Evolutionary conservation across 2,888 invertebrate genomes (phyloP), one percentile per base, ranked within the genome.

Genomic region (Hofmannophila pseudospretella): DNA sequence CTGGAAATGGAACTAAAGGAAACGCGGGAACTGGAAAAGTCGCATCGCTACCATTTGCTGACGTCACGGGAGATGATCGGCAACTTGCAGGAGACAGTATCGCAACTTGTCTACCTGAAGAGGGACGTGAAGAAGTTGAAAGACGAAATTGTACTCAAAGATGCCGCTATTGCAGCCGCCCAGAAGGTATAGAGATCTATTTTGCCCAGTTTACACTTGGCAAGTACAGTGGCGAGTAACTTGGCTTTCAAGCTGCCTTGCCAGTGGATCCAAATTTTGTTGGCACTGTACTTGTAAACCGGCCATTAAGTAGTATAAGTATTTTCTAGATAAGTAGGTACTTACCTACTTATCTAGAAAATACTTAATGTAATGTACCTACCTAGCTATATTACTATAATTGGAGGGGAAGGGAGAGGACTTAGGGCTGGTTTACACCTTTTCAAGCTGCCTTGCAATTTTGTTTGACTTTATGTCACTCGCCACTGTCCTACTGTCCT

Each of bases 21-120:
- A 54, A 47, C 68, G 1, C 66, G 70, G 4, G 84, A 87, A 50
- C 55, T 76, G 33, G 84, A 82, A 57, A 84, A 85, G 45, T 77
- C 80, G 0, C 81, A 85, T 51, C 74, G 82, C 5, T 80, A 73
- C 42, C 82, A 84, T 54, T 66, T 85, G 44, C 48, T 73, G 35
- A 67, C 68, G 7, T 79, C 82, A 12, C 67, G 84, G 13, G 84
- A 85, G 64, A 85, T 86, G 78, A 80, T 86, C 23, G 78, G 61
- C 7, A 81, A 76, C 41, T 60, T 86, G 1, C 86, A 86, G 47
- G 81, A 86, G 38, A 85, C 82, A 3, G 75, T 85, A 7, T 81
- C 86, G 0, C 78, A 81, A 27, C 54, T 86, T 10, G 74, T 84
- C 22, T 76, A 82, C 54, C 58, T 85, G 4, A 86, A 82, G 55